Evolutionary conservation across 1,140 invertebrate genomes (phyloP), one percentile per base, ranked within the genome.

Genomic region (Drosophila lacteicornis): DNA sequence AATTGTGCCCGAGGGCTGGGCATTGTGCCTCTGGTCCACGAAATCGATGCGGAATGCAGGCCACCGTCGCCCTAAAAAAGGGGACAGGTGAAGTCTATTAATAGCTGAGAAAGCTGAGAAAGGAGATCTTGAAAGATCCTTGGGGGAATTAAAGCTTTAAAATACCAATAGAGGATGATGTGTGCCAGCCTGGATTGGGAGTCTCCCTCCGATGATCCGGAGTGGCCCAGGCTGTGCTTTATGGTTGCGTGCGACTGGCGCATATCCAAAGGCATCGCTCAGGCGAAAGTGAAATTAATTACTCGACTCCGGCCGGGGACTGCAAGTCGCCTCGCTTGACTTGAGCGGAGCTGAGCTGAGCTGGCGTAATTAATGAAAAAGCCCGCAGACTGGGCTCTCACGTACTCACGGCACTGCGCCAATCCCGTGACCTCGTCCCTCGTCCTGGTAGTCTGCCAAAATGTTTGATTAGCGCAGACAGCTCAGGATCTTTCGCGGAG

Each of bases 201-300:
- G 53, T 17, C 33, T 59, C 17, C 25, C 13, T 11, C 43, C 43
- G 15, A 11, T 1, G 9, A 46, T 40, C 4, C 36, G 27, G 60
- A 7, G 25, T 27, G 40, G 38, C 43, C 58, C 13, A 33, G 12
- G 40, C 43, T 55, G 49, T 59, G 56, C 66, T 65, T 77, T 60
- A 66, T 69, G 73, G 68, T 87, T 81, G 85, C 85, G 81, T 90
- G 85, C 63, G 70, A 42, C 60, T 51, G 70, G 57, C 56, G 65
- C 61, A 81, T 90, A 81, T 88, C 88, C 84, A 88, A 90, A 84
- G 82, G 85, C 84, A 84, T 90, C 80, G 85, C 85, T 90, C 74
- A 82, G 80, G 66, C 85, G 81, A 88, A 88, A 90, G 81, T 85
- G 85, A 90, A 90, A 88, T 88, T 88, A 88, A 88, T 88, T 88